A percentile compares a stretch with the other conserved stretches of the same genome.
Evolutionary conservation across 2,113 vertebrate genomes (phyloP).

Genomic region (Oenanthe melanoleuca): DNA sequence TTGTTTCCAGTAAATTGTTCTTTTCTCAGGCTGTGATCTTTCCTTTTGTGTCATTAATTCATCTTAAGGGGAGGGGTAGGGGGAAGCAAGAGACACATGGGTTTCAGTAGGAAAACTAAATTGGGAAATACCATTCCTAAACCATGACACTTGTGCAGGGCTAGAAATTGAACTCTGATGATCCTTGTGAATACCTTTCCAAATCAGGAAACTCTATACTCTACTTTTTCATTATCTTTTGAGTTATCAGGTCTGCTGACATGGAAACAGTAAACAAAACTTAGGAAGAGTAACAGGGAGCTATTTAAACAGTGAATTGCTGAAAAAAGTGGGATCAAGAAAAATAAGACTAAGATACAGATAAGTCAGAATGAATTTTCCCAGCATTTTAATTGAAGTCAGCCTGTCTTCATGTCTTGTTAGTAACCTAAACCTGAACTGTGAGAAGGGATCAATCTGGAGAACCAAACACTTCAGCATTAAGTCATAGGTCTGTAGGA

Average conservation of each 20-base stretch:
- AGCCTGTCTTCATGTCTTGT: not conserved
- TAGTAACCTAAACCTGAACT: not conserved
- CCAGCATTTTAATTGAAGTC: not conserved
- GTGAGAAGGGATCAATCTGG: not conserved
- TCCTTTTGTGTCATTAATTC: not conserved
- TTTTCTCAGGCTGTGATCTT: not conserved
- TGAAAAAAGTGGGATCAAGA: not conserved
- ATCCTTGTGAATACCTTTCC: not conserved
- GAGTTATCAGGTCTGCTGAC: not conserved
- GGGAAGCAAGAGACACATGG: accelerated
- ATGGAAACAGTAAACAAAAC: not conserved
- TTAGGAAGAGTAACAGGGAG: not conserved
- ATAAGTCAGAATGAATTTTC: not conserved
- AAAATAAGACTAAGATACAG: not conserved
- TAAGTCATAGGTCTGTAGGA: not conserved
- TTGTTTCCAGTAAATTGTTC: not conserved
- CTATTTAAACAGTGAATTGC: not conserved
- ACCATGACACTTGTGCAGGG: not conserved
- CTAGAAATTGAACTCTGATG: not conserved
- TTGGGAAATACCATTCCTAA: not conserved
- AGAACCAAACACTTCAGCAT: not conserved
- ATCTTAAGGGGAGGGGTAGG: too few relatives aligned
- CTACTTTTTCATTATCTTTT: not conserved
- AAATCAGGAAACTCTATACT: not conserved
- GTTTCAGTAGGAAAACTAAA: not conserved